phyloP scores from a whole-genome alignment of 2,888 invertebrate species.

The Sylvicola cinctus region DNA sequence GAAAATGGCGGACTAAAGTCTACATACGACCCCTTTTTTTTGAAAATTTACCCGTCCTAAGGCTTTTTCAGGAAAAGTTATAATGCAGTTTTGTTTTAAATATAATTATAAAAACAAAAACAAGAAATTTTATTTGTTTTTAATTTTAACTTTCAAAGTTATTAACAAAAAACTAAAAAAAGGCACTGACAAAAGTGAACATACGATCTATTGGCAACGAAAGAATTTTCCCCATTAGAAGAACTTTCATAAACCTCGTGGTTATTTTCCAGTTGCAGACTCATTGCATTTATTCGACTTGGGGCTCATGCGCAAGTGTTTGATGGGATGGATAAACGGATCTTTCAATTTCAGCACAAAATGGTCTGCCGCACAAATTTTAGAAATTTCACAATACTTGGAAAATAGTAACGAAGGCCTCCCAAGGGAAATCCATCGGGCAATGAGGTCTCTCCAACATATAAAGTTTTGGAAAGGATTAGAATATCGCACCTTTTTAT shows the following conservation, averaged over 20 bases:
- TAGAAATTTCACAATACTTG: background rate
- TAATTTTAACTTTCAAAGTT: too few species aligned
- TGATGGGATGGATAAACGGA: background rate
- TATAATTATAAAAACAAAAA: too few species aligned
- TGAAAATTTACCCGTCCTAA: too few species aligned
- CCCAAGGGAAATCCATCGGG: constrained; percentile 4
- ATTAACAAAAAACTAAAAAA: too few species aligned
- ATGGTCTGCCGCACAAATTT: background rate
- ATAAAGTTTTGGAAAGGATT: constrained; percentile 4
- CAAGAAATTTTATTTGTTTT: too few species aligned
- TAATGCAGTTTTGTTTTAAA: too few species aligned
- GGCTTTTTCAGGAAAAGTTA: too few species aligned
- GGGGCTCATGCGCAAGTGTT: constrained; percentile 1
- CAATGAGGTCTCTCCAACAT: background rate
- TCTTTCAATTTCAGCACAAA: background rate
- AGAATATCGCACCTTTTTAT: constrained; percentile 3
- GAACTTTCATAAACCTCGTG: background rate
- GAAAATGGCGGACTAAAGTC: too few species aligned
- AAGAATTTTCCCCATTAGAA: background rate
- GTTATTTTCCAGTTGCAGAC: background rate
- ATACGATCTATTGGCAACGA: too few species aligned
- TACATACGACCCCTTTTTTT: too few species aligned
- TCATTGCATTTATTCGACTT: background rate
- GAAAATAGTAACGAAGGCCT: background rate
- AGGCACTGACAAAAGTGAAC: too few species aligned